Percentiles rank a stretch among this genome's conserved stretches.
Conservation (phyloP, 2,113 vertebrate species). For the Centropus bengalensis region DNA sequence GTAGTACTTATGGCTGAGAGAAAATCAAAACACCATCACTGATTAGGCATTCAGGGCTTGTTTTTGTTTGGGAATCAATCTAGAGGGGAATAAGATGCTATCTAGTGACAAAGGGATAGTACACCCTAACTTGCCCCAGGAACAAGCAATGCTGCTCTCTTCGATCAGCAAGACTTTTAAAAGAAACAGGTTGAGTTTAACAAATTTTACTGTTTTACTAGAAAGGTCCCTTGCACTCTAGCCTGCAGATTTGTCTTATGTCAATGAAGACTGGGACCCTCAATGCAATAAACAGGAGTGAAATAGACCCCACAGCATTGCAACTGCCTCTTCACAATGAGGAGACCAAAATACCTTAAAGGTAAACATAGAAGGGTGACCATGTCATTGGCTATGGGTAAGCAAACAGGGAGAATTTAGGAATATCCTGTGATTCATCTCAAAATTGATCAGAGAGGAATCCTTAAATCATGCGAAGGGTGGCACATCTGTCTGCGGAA, state of each 20-base stretch:
- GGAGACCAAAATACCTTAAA: background rate
- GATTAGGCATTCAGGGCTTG: conserved; percentile 68
- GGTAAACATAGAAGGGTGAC: background rate
- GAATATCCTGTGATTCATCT: background rate
- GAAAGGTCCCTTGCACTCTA: background rate
- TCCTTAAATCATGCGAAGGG: background rate
- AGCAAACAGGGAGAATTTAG: background rate
- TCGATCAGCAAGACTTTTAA: background rate
- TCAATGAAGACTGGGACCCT: background rate
- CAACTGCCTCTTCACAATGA: background rate
- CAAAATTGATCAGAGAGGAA: background rate
- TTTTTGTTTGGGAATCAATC: conserved; percentile 75
- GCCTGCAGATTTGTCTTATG: background rate
- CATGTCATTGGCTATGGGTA: rapidly evolving
- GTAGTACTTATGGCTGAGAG: conserved; percentile 68
- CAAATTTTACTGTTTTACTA: background rate
- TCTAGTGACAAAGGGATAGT: conserved; percentile 12
- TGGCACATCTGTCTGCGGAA: background rate
- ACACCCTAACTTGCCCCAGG: background rate
- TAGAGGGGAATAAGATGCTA: conserved; percentile 40
- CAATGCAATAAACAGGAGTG: background rate
- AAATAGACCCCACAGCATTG: rapidly evolving
- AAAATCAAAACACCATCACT: conserved; percentile 74
- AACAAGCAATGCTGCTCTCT: background rate
- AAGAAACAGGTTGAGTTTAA: background rate